Percentiles rank a stretch among this genome's conserved stretches.
phyloP scores from a whole-genome alignment of 1,140 invertebrate genomes.

The Nymphalis io region DNA sequence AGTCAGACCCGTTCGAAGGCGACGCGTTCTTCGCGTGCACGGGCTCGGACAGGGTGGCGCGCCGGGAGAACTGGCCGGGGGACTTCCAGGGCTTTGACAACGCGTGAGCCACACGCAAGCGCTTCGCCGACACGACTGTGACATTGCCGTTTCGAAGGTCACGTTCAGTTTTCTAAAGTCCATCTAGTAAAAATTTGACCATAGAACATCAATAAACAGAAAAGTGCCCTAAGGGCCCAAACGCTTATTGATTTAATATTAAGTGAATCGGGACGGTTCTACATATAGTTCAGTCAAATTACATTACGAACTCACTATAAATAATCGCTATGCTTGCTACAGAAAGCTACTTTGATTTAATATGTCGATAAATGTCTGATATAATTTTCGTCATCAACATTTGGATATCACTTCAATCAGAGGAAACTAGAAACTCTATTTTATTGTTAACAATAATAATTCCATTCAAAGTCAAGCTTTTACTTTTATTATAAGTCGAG shows the following conservation, averaged over 20 bases:
- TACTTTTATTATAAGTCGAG: not conserved
- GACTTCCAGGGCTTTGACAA: slow-evolving; percentile 73
- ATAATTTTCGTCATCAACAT: not conserved
- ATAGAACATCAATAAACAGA: too few relatives aligned
- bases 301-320: not conserved
- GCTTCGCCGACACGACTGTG: slow-evolving; percentile 3
- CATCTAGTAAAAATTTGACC: too few relatives aligned
- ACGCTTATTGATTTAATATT: not conserved
- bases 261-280: not conserved
- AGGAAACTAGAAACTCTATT: not conserved
- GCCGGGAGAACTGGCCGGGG: slow-evolving; percentile 75
- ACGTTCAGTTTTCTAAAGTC: too few relatives aligned
- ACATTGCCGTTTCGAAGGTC: too few relatives aligned
- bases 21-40: slow-evolving; percentile 90
- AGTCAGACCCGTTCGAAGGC: slow-evolving; percentile 90
- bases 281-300: not conserved
- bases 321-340: not conserved
- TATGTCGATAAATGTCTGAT: not conserved
- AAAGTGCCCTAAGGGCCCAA: not conserved
- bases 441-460: slow-evolving; percentile 5
- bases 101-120: slow-evolving; percentile 49
- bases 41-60: slow-evolving; percentile 69
- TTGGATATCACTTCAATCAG: not conserved
- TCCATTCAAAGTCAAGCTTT: not conserved
- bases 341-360: not conserved